phyloP scores from a whole-genome alignment of 2,888 invertebrate species.

The Carcina quercana region DNA sequence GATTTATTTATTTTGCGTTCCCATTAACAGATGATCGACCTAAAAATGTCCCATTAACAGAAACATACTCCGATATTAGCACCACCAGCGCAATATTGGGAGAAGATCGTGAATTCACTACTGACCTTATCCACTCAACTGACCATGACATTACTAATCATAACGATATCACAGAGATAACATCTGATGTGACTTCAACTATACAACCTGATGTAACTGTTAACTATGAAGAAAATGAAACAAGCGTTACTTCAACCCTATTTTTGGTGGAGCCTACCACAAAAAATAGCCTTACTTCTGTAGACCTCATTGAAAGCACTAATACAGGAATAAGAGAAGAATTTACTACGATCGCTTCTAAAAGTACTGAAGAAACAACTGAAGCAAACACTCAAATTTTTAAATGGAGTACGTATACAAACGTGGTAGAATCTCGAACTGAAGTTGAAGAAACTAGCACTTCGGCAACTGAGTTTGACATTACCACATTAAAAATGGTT shows the following conservation, averaged over 20 bases:
- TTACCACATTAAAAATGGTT: no score
- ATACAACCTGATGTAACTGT: constrained; percentile 8
- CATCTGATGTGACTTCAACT: constrained; percentile 2
- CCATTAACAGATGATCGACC: constrained; percentile 70
- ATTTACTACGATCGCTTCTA: no score
- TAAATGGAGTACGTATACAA: no score
- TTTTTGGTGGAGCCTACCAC: constrained; percentile 13
- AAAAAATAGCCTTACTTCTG: no score
- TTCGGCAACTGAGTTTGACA: no score
- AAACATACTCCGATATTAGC: constrained; percentile 46
- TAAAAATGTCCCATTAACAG: constrained; percentile 67
- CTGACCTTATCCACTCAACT: constrained; percentile 27
- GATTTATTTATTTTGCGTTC: constrained; percentile 52
- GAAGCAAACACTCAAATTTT: no score
- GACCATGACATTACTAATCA: constrained; percentile 17
- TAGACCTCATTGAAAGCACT: no score
- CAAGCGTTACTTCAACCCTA: constrained; percentile 9
- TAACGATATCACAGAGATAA: constrained; percentile 11
- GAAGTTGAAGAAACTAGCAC: no score
- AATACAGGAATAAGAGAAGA: no score
- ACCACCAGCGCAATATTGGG: constrained; percentile 32
- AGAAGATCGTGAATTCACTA: constrained; percentile 31
- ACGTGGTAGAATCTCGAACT: no score
- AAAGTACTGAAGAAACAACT: no score
- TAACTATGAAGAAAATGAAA: constrained; percentile 17